Conservation (phyloP, 2,113 vertebrate genomes). For the Calypte anna region DNA sequence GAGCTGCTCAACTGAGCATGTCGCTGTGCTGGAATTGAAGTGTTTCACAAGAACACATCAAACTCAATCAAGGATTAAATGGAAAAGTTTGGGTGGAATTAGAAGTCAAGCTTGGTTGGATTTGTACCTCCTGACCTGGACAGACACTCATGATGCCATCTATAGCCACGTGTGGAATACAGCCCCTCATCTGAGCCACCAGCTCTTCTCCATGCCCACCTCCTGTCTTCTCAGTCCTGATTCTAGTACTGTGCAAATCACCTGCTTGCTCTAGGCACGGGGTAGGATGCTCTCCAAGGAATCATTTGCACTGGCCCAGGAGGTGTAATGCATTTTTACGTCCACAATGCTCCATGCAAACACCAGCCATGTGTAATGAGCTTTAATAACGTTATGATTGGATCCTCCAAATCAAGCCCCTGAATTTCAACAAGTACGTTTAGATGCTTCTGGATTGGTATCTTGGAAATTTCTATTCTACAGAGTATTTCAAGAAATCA, state of each 20-base stretch:
- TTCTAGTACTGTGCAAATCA: not conserved
- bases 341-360: rapidly evolving
- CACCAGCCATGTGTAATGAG: not conserved
- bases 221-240: not conserved
- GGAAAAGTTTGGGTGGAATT: not conserved
- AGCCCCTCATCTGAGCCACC: not conserved
- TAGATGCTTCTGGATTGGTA: not conserved
- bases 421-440: not conserved
- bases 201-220: not conserved
- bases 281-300: not conserved
- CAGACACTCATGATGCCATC: rapidly evolving
- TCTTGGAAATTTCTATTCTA: not conserved
- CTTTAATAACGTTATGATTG: not conserved
- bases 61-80: not conserved
- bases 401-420: not conserved
- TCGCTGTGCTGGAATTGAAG: not conserved
- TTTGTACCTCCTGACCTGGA: not conserved
- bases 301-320: rapidly evolving
- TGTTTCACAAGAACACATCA: not conserved
- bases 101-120: not conserved
- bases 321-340: not conserved
- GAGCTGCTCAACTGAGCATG: rapidly evolving
- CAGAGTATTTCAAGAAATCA: not conserved
- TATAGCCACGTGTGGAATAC: rapidly evolving
- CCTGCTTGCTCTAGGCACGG: not conserved